phyloP scores from a whole-genome alignment of 2,797 vertebrate species.

The Nyctibius grandis region DNA sequence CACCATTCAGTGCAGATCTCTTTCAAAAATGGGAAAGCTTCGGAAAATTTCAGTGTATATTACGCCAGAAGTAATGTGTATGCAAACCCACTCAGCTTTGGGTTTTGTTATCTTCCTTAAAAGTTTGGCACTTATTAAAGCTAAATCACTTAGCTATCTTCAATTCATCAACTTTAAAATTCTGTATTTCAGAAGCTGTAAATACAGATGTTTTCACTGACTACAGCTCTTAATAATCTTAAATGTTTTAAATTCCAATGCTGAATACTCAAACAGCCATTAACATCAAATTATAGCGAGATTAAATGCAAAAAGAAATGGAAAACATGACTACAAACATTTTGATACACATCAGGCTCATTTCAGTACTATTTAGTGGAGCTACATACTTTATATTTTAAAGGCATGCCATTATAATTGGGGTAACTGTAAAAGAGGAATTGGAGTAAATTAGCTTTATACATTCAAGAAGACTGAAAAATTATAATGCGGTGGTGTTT shows the following conservation, averaged over 20 bases:
- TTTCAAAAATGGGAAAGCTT: neutral
- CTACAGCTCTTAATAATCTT: neutral
- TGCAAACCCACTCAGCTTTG: neutral
- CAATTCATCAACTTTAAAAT: neutral
- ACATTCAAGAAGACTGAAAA: neutral
- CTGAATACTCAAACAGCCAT: neutral
- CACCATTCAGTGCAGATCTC: neutral
- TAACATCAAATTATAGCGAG: neutral
- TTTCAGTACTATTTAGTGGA: neutral
- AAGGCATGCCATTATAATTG: neutral
- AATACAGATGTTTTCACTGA: constrained; percentile 16
- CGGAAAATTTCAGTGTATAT: neutral
- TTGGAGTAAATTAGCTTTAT: neutral
- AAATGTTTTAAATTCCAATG: constrained; percentile 4
- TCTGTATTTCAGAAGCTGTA: constrained; percentile 16
- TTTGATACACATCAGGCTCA: neutral
- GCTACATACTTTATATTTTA: neutral
- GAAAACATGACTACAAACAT: constrained; percentile 10
- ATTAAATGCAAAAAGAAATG: constrained; percentile 16
- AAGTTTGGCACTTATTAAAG: neutral
- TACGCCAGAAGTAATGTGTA: neutral
- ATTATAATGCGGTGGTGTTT: neutral
- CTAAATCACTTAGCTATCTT: neutral
- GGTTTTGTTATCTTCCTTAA: neutral
- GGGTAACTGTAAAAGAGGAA: constrained; percentile 1